These are phyloP conservation scores for Blennius ocellaris DNA, from an alignment of 2,113 vertebrate species.

Conservation along the genomic window DNA sequence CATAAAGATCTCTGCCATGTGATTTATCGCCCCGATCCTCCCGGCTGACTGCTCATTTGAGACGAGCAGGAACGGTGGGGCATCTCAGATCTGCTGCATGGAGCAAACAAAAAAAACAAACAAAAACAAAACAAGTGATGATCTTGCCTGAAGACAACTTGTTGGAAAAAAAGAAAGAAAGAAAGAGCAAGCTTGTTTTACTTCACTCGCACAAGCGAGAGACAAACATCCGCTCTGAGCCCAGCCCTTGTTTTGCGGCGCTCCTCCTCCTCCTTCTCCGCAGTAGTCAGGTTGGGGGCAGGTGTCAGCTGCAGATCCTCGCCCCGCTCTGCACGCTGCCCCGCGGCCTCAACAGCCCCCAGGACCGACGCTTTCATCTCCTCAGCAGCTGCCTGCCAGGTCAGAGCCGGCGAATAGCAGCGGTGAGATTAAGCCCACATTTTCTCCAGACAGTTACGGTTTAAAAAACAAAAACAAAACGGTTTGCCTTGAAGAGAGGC, in stretches of 20 bases:
- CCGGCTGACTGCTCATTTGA: slow-evolving; percentile 29
- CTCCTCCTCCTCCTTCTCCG: slow-evolving; percentile 23
- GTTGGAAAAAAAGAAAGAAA: slow-evolving; percentile 10
- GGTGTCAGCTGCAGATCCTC: slow-evolving; percentile 55
- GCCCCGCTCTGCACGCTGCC: slow-evolving; percentile 38
- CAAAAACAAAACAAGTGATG: neutral
- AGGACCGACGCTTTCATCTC: slow-evolving; percentile 60
- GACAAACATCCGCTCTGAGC: neutral
- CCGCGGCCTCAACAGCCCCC: slow-evolving; percentile 37
- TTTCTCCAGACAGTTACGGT: slow-evolving; percentile 6
- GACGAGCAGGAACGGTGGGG: neutral
- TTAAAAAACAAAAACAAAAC: neutral
- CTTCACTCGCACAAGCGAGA: too few relatives aligned
- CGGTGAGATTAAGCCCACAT: slow-evolving; percentile 54
- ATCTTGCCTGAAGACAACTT: neutral
- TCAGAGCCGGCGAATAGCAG: slow-evolving; percentile 57
- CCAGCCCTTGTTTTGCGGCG: slow-evolving; percentile 45
- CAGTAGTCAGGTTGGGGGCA: slow-evolving; percentile 30
- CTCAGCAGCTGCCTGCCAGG: slow-evolving; percentile 56
- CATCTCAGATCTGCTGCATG: slow-evolving; percentile 6
- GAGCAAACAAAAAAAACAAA: slow-evolving; percentile 12
- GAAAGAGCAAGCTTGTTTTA: too few relatives aligned
- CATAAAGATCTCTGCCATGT: slow-evolving; percentile 38
- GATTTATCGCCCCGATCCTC: slow-evolving; percentile 46
- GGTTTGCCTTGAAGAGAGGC: neutral